Conservation (phyloP, 2,797 vertebrate species). For the Philypnodon macrostomus region DNA sequence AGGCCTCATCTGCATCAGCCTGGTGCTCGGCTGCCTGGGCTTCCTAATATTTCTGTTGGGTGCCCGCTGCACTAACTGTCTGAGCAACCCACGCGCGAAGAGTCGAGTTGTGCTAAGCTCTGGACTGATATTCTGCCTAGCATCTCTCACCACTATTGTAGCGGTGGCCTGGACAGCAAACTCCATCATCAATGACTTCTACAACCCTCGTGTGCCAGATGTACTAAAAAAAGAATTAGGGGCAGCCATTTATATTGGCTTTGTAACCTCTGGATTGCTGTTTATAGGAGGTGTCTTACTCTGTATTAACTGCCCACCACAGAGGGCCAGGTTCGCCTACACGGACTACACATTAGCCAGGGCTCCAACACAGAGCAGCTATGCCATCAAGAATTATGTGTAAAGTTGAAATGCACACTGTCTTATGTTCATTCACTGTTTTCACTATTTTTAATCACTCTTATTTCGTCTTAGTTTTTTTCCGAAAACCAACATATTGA, state of each 20-base stretch:
- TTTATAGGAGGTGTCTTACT: conserved; percentile 77
- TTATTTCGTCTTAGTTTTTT: too few relatives aligned
- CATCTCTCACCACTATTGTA: conserved; percentile 71
- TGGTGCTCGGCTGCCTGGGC: conserved; percentile 74
- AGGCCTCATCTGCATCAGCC: conserved; percentile 78
- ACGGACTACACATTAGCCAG: conserved; percentile 67
- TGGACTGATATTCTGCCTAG: conserved; percentile 75
- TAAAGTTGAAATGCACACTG: too few relatives aligned
- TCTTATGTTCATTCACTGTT: too few relatives aligned
- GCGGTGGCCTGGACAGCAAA: conserved; percentile 84
- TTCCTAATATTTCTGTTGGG: conserved; percentile 79
- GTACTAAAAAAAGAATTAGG: conserved; percentile 85
- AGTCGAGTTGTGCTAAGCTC: conserved; percentile 71
- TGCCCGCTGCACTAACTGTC: conserved; percentile 81
- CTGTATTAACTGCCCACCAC: conserved; percentile 70
- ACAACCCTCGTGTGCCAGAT: conserved; percentile 83
- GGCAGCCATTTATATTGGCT: conserved; percentile 83
- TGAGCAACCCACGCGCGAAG: conserved; percentile 71
- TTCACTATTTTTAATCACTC: too few relatives aligned
- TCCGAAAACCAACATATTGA: too few relatives aligned
- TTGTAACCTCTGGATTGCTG: conserved; percentile 79
- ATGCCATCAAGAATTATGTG: conserved; percentile 85
- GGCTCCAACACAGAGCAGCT: conserved; percentile 58
- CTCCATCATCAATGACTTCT: conserved; percentile 81
- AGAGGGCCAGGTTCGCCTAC: conserved; percentile 46